Base-by-base conservation (phyloP, 2,797 vertebrate species). In the Loriculus beryllinus region DNA sequence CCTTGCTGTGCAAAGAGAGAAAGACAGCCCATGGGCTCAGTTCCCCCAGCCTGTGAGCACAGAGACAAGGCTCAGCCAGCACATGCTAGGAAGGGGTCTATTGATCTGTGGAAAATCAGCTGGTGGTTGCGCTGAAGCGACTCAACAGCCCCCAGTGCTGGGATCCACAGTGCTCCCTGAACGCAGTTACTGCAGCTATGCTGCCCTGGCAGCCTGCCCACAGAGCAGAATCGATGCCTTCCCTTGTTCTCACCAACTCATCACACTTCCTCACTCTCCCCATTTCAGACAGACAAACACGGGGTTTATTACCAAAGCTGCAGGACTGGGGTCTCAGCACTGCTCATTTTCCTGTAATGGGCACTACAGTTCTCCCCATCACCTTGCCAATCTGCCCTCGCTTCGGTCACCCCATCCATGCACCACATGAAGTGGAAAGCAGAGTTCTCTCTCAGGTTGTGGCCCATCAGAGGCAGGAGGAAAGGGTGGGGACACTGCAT, bases 21-120 rank as follows among this genome's bases (percentile, higher is more conserved):
- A 59, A 78, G 31, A 64, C 0, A 1, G 37, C 64, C 42, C 15
- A 23, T 0, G 1, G 26, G n/a, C 78, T 75, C 25, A 54, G 51
- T 31, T 43, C 28, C 26, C 59, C 40, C 28, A 0, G 54, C 37
- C 60, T 84, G 22, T 37, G 62, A 78, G 51, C 54, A 47, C 22
- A 92, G 43, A 77, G 42, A 43, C 37, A 81, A 80, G 77, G 52
- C 59, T 39, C 70, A 47, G 64, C 19, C 82, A 86, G 68, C 1
- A 3, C 35, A 49, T 29, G 42, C 77, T 57, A 78, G 74, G 78
- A 88, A 94, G 35, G 7, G 23, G 20, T 63, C 68, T 92, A 98
- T 97, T 82, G 97, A 98, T 97, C 96, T 72, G 92, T 97, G 97
- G 98, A 97, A 97, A 97, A 97, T 94, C 78, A 95, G 92, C 59